Base-by-base conservation (phyloP, 1,140 invertebrate genomes). In the Eriocheir sinensis region DNA sequence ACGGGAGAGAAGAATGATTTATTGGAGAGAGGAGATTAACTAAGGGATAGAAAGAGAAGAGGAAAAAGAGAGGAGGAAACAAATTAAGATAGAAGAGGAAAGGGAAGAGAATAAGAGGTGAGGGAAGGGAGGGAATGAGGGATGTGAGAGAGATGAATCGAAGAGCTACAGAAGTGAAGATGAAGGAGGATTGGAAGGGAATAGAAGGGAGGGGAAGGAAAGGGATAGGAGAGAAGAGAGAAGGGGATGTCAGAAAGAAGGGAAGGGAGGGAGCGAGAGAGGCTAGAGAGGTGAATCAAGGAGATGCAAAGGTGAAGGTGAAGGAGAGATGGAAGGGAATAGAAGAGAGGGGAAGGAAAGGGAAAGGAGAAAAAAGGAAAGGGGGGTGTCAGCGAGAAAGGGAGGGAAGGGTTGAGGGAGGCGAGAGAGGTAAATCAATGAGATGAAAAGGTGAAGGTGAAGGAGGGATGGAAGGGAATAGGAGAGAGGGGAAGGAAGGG, bases 31-130 rank as follows among this genome's bases (percentile, higher is more conserved):
- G 15, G 34, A 80, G 8, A 38, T n/a, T 38, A 38, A 40, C 0
- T 80, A 36, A 92, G 60, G 81, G 60, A 81, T 53, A 92, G 90
- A 81, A 72, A 92, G 88, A 48, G 40, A 92, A 72, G 40, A 36
- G 81, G 90, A 80, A 0, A 92, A 38, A 38, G 44, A 34, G 44
- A n/a, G 3, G 21, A 15, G 1, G 27, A 85, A 32, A 85, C 27
- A 9, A 12, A 2, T 86, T 36, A 36, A 36, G 40, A 4, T 32
- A 21, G 21, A 86, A 30, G 83, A 12, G 21, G 34, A 86, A 36
- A 34, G 8, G 40, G 6, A 32, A 36, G 27, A 2, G 83, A 30
- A n/a, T 9, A 8, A 9, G 15, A 3, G 40, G 15, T 6, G 12
- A 34, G 12, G 4, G 32, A 86, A 3, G 15, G 3, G 38, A 53